Conservation (phyloP, 2,888 invertebrate species). For the Chaetogeoica ovagalla region DNA sequence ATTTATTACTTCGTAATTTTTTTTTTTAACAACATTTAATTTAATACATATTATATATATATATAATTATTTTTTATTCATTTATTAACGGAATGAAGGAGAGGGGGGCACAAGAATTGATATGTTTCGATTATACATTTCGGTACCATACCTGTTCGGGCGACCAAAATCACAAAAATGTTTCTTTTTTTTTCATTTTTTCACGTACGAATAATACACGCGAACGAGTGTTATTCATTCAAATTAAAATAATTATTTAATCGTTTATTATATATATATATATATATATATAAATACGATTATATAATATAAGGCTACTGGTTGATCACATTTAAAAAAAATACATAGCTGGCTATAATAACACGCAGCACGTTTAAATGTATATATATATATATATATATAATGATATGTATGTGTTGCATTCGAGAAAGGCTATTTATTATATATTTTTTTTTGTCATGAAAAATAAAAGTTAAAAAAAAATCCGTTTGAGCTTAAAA, state of each 20-base stretch:
- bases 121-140: conserved; percentile 71
- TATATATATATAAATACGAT: neutral
- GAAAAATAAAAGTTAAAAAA: conserved; percentile 15
- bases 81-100: conserved; percentile 58
- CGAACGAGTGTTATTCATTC: neutral
- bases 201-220: neutral
- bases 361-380: conserved; percentile 35
- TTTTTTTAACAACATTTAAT: neutral
- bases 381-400: conserved; percentile 21
- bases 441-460: conserved; percentile 4
- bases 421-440: conserved; percentile 31
- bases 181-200: neutral
- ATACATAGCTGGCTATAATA: conserved; percentile 40
- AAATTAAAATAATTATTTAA: conserved; percentile 11
- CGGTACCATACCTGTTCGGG: conserved; percentile 11
- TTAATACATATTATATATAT: neutral
- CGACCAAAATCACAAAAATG: conserved; percentile 43
- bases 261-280: neutral
- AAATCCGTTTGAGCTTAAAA: conserved; percentile 51
- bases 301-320: conserved; percentile 44
- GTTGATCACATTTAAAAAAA: conserved; percentile 50
- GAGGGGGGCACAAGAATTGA: conserved; percentile 75
- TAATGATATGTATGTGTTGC: conserved; percentile 52
- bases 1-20: conserved; percentile 31
- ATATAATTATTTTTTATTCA: conserved; percentile 15